Evolutionary conservation across 2,888 invertebrate genomes (phyloP).

Genomic region (Augochlorella aurata): DNA sequence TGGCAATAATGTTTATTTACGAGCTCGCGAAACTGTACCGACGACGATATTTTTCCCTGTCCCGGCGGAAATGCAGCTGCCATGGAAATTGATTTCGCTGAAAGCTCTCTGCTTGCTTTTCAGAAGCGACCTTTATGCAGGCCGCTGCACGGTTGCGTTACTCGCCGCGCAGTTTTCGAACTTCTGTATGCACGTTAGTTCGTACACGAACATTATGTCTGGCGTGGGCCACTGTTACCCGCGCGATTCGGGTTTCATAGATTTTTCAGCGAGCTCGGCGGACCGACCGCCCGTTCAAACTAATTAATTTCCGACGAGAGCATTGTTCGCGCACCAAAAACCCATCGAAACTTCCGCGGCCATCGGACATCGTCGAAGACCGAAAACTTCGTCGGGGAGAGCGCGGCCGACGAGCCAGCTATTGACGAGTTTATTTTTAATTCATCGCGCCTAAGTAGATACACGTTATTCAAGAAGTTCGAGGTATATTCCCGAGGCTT

Average conservation of each 20-base stretch:
- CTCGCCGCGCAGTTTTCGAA: background rate
- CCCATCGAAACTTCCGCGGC: too few relatives aligned
- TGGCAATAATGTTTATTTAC: constrained; percentile 37
- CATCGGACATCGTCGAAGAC: background rate
- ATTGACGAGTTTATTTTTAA: background rate
- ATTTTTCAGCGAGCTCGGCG: too few relatives aligned
- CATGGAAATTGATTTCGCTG: constrained; percentile 41
- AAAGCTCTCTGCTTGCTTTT: constrained; percentile 13
- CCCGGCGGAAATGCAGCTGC: constrained; percentile 29
- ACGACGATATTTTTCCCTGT: constrained; percentile 26
- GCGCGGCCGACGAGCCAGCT: background rate
- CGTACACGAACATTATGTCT: background rate
- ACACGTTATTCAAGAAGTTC: background rate
- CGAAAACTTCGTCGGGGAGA: background rate
- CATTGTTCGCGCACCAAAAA: too few relatives aligned
- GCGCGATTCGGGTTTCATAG: too few relatives aligned
- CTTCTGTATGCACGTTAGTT: background rate
- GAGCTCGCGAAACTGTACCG: constrained; percentile 17
- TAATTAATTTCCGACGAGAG: too few relatives aligned
- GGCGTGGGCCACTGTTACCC: background rate
- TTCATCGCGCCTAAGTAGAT: background rate
- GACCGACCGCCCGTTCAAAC: too few relatives aligned
- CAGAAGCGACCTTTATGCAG: constrained; percentile 1
- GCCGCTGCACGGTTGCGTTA: background rate
- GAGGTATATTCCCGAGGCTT: background rate